Percentiles rank a stretch among this genome's conserved stretches.
phyloP scores from a whole-genome alignment of 2,113 vertebrate genomes.

The Chunga burmeisteri region DNA sequence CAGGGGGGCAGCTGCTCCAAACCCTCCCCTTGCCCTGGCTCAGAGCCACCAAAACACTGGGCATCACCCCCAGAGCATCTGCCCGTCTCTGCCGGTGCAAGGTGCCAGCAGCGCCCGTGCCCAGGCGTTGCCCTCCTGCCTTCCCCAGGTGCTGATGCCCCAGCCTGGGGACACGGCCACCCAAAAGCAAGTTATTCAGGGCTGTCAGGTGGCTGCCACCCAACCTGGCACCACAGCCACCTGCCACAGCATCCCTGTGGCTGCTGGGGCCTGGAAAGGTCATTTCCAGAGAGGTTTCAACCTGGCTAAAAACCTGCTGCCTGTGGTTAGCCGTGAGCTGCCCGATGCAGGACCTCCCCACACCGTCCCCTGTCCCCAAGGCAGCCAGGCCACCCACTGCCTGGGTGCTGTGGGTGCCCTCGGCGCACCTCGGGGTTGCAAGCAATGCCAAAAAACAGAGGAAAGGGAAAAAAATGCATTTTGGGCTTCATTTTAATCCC shows the following conservation, averaged over 20 bases:
- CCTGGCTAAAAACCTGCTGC: neutral
- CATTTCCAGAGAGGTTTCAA: neutral
- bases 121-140: neutral
- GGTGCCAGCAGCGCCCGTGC: neutral
- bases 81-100: fast-evolving
- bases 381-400: neutral
- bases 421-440: fast-evolving
- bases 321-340: neutral
- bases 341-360: neutral
- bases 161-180: fast-evolving
- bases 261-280: neutral
- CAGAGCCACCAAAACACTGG: neutral
- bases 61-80: neutral
- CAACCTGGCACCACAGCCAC: neutral
- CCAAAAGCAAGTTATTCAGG: neutral
- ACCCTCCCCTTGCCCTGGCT: fast-evolving
- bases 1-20: neutral
- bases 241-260: neutral
- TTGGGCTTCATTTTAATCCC: neutral
- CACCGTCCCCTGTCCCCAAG: fast-evolving
- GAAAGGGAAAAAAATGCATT: neutral
- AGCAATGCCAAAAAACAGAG: neutral
- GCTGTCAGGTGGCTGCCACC: neutral
- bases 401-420: neutral
- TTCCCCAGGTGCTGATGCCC: neutral